These are phyloP conservation scores for Drosophila koepferae DNA, from an alignment of 2,888 invertebrate species.

Conservation along the genomic window DNA sequence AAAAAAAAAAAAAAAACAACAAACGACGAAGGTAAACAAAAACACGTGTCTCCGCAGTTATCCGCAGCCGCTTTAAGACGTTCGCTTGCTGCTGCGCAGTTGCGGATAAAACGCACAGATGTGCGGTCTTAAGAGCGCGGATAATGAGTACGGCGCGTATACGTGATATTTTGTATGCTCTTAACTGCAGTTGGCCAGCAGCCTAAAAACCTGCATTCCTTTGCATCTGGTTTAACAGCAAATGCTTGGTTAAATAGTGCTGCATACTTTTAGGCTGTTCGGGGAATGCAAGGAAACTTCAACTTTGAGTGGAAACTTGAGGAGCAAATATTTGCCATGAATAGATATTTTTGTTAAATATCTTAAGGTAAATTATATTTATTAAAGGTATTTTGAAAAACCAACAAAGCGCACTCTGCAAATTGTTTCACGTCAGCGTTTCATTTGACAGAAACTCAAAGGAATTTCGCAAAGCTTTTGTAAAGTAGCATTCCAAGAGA, in stretches of 20 bases:
- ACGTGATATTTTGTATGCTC: constrained; percentile 29
- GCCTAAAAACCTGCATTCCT: neutral
- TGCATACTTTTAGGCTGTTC: constrained; percentile 26
- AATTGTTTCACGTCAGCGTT: neutral
- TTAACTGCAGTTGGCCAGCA: constrained; percentile 18
- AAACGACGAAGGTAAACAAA: constrained; percentile 75
- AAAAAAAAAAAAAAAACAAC: constrained; percentile 58
- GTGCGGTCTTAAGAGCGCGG: constrained; percentile 16
- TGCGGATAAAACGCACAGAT: constrained; percentile 47
- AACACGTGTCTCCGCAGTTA: constrained; percentile 70
- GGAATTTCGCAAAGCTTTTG: neutral
- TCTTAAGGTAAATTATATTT: neutral
- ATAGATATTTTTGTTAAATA: neutral
- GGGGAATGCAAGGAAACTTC: neutral
- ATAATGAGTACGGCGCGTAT: constrained; percentile 32
- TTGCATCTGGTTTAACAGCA: neutral
- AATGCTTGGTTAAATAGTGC: constrained; percentile 11
- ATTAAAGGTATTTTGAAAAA: neutral
- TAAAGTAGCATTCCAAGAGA: neutral
- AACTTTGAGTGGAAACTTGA: neutral
- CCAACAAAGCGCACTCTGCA: neutral
- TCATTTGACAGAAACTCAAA: neutral
- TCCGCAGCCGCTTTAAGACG: constrained; percentile 49
- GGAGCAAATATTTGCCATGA: neutral
- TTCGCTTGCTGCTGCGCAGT: constrained; percentile 39